A percentile compares a stretch with the other conserved stretches of the same genome.
phyloP scores from a whole-genome alignment of 2,888 invertebrate genomes.

The Gnatocerus cornutus region DNA sequence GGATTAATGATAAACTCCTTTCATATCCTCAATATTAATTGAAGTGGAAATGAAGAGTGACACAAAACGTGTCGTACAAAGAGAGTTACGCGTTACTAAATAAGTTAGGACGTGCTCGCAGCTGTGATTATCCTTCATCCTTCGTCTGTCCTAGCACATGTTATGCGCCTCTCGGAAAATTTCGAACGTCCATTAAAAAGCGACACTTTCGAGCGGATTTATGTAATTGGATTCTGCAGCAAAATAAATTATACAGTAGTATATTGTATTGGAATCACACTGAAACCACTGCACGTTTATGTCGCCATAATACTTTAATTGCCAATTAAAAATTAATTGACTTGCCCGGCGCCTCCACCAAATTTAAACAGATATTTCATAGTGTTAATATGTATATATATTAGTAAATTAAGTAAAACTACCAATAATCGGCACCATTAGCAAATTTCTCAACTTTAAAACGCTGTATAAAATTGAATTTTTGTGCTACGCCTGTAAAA shows the following conservation, averaged over 20 bases:
- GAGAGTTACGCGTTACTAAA: slow-evolving; percentile 11
- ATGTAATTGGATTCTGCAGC: no score
- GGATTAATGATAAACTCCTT: slow-evolving; percentile 25
- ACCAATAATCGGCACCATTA: no score
- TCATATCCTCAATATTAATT: slow-evolving; percentile 26
- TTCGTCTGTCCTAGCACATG: neutral
- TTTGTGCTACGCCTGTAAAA: no score
- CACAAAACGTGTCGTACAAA: slow-evolving; percentile 21
- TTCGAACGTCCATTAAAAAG: neutral
- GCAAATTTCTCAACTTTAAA: no score
- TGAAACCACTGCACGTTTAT: no score
- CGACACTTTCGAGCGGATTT: no score
- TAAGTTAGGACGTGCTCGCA: slow-evolving; percentile 18
- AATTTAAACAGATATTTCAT: neutral
- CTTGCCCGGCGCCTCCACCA: slow-evolving; percentile 2
- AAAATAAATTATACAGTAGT: no score
- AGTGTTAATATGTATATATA: no score
- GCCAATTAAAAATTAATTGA: neutral
- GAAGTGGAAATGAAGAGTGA: slow-evolving; percentile 34
- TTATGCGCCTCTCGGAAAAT: neutral
- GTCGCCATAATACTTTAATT: no score
- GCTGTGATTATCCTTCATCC: slow-evolving; percentile 7
- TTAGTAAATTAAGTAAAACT: no score
- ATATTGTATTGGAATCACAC: no score
- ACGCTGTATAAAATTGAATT: no score